Conservation (phyloP, 2,797 vertebrate species). For the Uromys caudimaculatus region DNA sequence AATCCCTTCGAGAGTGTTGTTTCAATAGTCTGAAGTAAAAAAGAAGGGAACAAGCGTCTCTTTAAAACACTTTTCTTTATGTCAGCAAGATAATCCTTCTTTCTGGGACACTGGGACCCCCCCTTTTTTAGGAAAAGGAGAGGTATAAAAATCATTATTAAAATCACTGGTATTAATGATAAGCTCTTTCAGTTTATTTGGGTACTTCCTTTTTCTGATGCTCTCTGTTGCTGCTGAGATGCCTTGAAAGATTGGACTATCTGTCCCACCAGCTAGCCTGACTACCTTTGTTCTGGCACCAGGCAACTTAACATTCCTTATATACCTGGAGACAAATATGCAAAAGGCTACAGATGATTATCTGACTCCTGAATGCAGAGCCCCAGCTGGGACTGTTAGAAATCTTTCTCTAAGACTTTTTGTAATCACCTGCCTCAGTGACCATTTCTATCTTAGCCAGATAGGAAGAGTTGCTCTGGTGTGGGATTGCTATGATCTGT, state of each 20-base stretch:
- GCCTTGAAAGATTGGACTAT: not conserved
- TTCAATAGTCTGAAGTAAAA: not conserved
- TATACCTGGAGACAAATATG: not conserved
- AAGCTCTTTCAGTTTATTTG: not conserved
- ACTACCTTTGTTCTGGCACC: too few relatives aligned
- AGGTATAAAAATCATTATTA: not conserved
- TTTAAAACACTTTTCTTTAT: not conserved
- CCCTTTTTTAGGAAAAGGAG: too few relatives aligned
- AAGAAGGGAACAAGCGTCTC: not conserved
- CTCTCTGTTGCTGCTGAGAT: not conserved
- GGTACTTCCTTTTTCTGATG: not conserved
- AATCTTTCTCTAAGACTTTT: not conserved
- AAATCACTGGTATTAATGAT: not conserved
- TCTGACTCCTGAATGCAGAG: not conserved
- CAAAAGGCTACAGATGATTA: not conserved
- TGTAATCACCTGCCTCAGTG: not conserved
- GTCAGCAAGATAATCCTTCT: not conserved
- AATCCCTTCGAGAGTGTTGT: not conserved
- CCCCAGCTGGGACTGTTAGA: not conserved
- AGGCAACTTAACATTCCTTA: not conserved
- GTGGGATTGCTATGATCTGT: not conserved
- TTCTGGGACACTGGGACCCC: not conserved
- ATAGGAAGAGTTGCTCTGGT: not conserved
- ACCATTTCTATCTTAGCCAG: not conserved
- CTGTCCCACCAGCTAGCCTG: not conserved